Conservation (phyloP, 2,888 invertebrate species). For the Crematogaster levior region DNA sequence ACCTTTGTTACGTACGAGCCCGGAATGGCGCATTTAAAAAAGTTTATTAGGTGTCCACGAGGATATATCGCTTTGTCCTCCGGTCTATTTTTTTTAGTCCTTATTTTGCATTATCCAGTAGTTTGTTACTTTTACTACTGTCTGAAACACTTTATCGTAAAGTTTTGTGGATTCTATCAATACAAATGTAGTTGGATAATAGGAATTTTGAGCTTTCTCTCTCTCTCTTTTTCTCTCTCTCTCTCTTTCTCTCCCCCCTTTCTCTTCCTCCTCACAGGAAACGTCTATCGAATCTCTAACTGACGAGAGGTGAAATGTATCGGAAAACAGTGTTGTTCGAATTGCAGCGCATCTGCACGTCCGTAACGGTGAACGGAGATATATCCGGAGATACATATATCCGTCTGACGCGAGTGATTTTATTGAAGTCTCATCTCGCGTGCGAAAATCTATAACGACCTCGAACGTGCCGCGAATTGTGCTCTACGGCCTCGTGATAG, state of each 20-base stretch:
- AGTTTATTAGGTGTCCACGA: constrained; percentile 17
- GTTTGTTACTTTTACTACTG: not conserved
- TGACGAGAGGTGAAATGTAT: constrained; percentile 39
- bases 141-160: not conserved
- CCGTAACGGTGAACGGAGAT: not conserved
- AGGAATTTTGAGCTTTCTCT: constrained; percentile 1
- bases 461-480: constrained; percentile 9
- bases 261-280: not conserved
- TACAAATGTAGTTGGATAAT: not conserved
- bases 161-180: not conserved
- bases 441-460: constrained; percentile 26
- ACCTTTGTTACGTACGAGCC: not conserved
- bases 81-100: not conserved
- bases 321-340: constrained; percentile 34
- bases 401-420: constrained; percentile 34
- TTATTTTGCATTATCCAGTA: not conserved
- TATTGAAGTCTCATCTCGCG: constrained; percentile 24
- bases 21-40: constrained; percentile 1
- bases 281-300: constrained; percentile 23
- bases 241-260: not conserved
- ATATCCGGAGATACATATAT: constrained; percentile 19
- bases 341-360: constrained; percentile 27
- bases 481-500: too few species aligned
- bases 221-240: not conserved
- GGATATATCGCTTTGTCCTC: not conserved